Percentiles rank a stretch among this genome's conserved stretches.
Conservation (phyloP, 2,113 vertebrate genomes). For the Oncorhynchus gorbuscha region DNA sequence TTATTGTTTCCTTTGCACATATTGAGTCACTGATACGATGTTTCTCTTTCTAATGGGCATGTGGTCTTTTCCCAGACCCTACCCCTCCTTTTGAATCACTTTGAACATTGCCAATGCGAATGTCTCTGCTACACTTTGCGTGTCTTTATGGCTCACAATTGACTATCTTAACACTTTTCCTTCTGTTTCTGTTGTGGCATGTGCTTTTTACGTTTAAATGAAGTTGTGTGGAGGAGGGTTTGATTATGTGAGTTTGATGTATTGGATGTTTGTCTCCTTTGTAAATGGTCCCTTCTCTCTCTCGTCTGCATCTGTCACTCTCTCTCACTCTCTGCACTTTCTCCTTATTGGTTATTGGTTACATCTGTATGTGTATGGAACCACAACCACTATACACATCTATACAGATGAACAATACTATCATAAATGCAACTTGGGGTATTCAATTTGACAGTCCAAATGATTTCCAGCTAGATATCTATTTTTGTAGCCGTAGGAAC, state of each 20-base stretch:
- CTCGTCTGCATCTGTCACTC: no score
- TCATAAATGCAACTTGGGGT: neutral
- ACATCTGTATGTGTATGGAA: no score
- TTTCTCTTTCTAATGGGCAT: neutral
- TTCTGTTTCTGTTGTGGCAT: slow-evolving; percentile 34
- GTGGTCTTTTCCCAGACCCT: neutral
- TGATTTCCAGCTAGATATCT: slow-evolving; percentile 16
- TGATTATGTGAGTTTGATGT: neutral
- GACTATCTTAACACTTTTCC: neutral
- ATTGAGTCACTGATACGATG: neutral
- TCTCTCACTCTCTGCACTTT: slow-evolving; percentile 1
- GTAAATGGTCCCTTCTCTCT: neutral
- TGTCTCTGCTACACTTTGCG: neutral
- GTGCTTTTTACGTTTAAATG: neutral
- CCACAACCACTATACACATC: neutral
- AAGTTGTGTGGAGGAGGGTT: neutral
- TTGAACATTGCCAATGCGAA: neutral
- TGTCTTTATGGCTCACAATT: neutral
- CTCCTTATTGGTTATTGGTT: no score
- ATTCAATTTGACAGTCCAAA: slow-evolving; percentile 11
- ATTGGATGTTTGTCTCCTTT: neutral
- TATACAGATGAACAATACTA: slow-evolving; percentile 5
- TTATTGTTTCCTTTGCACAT: slow-evolving; percentile 32
- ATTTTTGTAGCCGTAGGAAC: slow-evolving; percentile 30
- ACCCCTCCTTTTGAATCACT: no score